Conservation (phyloP, 2,888 invertebrate genomes). For the Cenopis cana region DNA sequence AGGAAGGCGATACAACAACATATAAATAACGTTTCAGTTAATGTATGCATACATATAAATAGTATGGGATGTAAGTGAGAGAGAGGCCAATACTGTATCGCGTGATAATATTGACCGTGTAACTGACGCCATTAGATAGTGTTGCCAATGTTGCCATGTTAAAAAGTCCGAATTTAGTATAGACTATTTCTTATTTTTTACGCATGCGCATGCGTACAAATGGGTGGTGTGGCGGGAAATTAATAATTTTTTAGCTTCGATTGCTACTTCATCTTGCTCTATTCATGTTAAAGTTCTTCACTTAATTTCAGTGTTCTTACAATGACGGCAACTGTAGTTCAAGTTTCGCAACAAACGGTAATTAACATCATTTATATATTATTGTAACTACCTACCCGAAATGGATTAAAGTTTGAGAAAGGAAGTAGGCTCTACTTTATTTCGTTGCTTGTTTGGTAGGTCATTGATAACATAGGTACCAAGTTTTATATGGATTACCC, state of each 20-base stretch:
- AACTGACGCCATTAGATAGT: too few relatives aligned
- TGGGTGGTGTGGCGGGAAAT: constrained; percentile 18
- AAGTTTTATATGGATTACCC: too few relatives aligned
- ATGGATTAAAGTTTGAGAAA: too few relatives aligned
- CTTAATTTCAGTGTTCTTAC: neutral
- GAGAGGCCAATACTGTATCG: too few relatives aligned
- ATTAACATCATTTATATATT: neutral
- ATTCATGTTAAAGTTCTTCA: constrained; percentile 29
- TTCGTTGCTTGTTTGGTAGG: too few relatives aligned
- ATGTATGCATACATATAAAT: too few relatives aligned
- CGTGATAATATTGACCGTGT: too few relatives aligned
- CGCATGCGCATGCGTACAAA: constrained; percentile 27
- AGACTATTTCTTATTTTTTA: neutral
- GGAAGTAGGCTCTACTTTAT: too few relatives aligned
- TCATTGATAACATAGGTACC: too few relatives aligned
- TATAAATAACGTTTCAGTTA: too few relatives aligned
- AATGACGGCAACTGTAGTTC: constrained; percentile 54
- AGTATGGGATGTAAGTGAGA: too few relatives aligned
- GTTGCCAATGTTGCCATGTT: neutral
- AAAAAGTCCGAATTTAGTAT: neutral
- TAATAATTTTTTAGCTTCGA: neutral
- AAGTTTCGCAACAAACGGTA: constrained; percentile 27
- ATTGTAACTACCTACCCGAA: neutral
- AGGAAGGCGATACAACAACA: neutral
- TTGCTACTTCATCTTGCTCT: constrained; percentile 30